These are phyloP conservation scores for Cephus pygmeus DNA, from an alignment of 2,888 invertebrate genomes.

Conservation along the genomic window DNA sequence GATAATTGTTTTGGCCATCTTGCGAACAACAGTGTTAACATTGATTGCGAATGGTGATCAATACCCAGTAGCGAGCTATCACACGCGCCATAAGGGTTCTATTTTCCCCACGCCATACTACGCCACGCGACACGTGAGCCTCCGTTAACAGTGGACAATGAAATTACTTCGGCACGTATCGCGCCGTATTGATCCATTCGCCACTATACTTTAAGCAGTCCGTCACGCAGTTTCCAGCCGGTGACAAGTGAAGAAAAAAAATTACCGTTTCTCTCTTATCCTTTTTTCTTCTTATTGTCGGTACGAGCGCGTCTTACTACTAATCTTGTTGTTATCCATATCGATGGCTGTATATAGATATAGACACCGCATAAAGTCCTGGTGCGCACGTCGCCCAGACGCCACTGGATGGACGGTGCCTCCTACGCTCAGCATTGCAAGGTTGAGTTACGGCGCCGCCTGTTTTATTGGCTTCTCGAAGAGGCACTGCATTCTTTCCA, in stretches of 20 bases:
- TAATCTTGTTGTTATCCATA: not conserved
- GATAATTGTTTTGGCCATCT: slow-evolving; percentile 41
- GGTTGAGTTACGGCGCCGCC: slow-evolving; percentile 26
- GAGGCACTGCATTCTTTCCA: slow-evolving; percentile 29
- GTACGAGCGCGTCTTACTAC: not conserved
- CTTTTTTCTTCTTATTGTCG: not conserved
- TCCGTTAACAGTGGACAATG: slow-evolving; percentile 58
- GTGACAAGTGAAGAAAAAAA: not conserved
- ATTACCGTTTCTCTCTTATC: not conserved
- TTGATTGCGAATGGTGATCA: slow-evolving; percentile 52
- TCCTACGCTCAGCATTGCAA: slow-evolving; percentile 13
- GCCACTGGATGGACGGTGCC: not conserved
- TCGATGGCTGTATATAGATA: not conserved
- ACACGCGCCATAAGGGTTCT: slow-evolving; percentile 35
- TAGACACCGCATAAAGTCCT: not conserved
- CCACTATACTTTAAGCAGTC: slow-evolving; percentile 3
- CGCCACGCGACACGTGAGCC: slow-evolving; percentile 54
- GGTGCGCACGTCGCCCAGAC: not conserved
- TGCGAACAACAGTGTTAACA: slow-evolving; percentile 48
- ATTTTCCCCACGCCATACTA: slow-evolving; percentile 21
- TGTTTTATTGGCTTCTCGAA: slow-evolving; percentile 27
- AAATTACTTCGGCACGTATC: slow-evolving; percentile 59
- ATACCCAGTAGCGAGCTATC: slow-evolving; percentile 44
- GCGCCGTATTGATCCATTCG: slow-evolving; percentile 53
- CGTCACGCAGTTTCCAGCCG: not conserved